Conservation (phyloP, 2,113 vertebrate species). For the Oncorhynchus masou region DNA sequence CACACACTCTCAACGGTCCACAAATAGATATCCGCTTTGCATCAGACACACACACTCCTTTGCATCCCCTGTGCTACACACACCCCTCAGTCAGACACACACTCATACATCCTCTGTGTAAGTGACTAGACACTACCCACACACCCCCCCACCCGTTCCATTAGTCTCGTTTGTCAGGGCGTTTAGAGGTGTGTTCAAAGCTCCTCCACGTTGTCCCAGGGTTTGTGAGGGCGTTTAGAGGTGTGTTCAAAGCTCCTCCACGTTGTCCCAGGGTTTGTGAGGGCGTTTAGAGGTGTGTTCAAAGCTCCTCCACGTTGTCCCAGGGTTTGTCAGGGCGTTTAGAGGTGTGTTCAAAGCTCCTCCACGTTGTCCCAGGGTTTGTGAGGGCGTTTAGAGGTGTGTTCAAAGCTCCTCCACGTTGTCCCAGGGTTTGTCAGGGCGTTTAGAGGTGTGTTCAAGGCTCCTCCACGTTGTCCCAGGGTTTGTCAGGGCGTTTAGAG, state of each 20-base stretch:
- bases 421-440: background rate
- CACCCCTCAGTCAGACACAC: too few species aligned
- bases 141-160: too few species aligned
- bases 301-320: background rate
- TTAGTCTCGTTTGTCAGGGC: too few species aligned
- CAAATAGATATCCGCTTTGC: too few species aligned
- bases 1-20: too few species aligned
- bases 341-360: background rate
- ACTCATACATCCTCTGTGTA: conserved; percentile 27
- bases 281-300: background rate
- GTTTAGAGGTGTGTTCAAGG: background rate
- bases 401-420: background rate
- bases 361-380: background rate
- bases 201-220: background rate
- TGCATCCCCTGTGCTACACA: background rate
- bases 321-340: background rate
- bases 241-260: background rate
- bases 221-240: background rate
- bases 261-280: background rate
- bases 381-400: background rate
- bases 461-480: background rate
- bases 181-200: background rate
- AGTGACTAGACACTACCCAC: conserved; percentile 14
- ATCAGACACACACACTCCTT: too few species aligned
- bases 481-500: background rate